Percentiles rank a stretch among this genome's conserved stretches.
Conservation (phyloP, 1,140 invertebrate species). For the Amyelois transitella region DNA sequence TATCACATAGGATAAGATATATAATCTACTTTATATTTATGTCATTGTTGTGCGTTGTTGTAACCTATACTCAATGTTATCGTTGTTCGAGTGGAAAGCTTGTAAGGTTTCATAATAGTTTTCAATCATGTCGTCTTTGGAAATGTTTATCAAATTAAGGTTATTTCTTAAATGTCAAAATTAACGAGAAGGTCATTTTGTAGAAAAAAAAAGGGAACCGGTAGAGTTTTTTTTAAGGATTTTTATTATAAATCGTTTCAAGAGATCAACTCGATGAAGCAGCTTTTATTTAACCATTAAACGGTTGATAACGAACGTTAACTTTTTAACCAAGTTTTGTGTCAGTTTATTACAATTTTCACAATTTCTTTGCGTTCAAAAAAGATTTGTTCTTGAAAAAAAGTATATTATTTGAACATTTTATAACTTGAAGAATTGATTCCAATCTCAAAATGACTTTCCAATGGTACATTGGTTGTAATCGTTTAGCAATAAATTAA, state of each 20-base stretch:
- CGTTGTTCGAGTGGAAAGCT: constrained; percentile 15
- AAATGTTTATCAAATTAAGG: not conserved
- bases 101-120: not conserved
- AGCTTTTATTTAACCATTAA: too few species aligned
- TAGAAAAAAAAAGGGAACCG: not conserved
- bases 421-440: not conserved
- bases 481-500: not conserved
- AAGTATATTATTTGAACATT: not conserved
- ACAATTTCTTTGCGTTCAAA: too few species aligned
- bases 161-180: not conserved
- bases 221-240: too few species aligned
- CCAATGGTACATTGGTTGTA: not conserved
- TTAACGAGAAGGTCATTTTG: not conserved
- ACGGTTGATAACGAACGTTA: too few species aligned
- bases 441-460: not conserved
- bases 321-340: too few species aligned
- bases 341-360: too few species aligned
- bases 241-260: too few species aligned
- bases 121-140: not conserved
- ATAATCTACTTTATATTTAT: constrained; percentile 28
- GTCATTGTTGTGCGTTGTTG: constrained; percentile 41
- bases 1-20: constrained; percentile 56
- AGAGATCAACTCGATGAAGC: too few species aligned
- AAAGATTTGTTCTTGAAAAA: too few species aligned
- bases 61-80: constrained; percentile 40